These are phyloP conservation scores for Cheilosia grossa DNA, from an alignment of 2,888 invertebrate species.

Conservation along the genomic window DNA sequence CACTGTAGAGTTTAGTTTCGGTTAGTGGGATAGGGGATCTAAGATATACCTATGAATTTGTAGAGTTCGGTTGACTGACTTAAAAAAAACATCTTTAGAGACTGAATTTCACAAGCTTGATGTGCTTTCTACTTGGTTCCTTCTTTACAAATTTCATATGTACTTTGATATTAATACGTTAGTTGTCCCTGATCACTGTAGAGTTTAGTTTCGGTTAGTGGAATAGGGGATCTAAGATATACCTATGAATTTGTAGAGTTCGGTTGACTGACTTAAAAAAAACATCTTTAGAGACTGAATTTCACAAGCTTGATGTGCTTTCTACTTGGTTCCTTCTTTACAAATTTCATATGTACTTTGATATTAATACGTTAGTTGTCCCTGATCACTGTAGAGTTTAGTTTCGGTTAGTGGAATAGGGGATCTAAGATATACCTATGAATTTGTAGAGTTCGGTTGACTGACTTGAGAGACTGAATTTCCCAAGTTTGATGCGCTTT, in stretches of 20 bases:
- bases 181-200: constrained; percentile 19
- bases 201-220: constrained; percentile 10
- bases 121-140: no score
- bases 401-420: constrained; percentile 27
- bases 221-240: not conserved
- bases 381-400: not conserved
- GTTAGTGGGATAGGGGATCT: constrained; percentile 34
- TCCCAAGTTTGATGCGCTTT: no score
- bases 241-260: not conserved
- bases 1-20: not conserved
- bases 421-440: not conserved
- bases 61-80: not conserved
- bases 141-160: not conserved
- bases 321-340: no score
- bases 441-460: not conserved
- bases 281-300: no score
- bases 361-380: constrained; percentile 30
- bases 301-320: no score
- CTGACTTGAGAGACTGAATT: no score
- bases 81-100: no score
- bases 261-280: no score
- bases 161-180: constrained; percentile 18
- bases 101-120: no score
- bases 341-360: not conserved
- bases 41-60: not conserved